Percentiles rank a stretch among this genome's conserved stretches.
phyloP scores from a whole-genome alignment of 2,888 invertebrate species.

The Leucania comma region DNA sequence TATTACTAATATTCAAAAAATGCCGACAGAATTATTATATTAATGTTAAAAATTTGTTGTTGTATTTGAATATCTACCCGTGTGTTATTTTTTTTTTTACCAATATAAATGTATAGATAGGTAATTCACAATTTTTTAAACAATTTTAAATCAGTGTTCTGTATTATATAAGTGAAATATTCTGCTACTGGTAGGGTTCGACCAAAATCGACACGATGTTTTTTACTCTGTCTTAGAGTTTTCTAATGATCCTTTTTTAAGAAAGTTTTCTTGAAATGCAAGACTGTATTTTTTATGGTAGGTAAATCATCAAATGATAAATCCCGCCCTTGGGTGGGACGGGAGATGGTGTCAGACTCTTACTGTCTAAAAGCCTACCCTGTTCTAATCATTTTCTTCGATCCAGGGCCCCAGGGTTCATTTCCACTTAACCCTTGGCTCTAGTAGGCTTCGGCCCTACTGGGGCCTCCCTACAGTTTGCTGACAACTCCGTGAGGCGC shows the following conservation, averaged over 20 bases:
- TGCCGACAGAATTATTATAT: conserved; percentile 41
- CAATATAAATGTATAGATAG: conserved; percentile 58
- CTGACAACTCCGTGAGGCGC: too few relatives aligned
- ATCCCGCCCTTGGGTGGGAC: too few relatives aligned
- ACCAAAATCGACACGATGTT: conserved; percentile 1
- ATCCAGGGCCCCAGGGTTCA: too few relatives aligned
- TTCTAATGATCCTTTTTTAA: background rate
- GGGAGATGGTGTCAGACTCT: too few relatives aligned
- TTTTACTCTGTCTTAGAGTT: background rate
- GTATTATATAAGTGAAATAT: conserved; percentile 41
- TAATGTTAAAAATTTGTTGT: conserved; percentile 37
- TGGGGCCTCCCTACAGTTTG: too few relatives aligned
- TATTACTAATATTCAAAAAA: background rate
- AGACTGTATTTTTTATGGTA: too few relatives aligned
- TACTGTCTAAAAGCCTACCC: too few relatives aligned
- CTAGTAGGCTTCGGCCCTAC: too few relatives aligned
- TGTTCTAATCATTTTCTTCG: too few relatives aligned
- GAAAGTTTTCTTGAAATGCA: background rate
- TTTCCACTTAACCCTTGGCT: too few relatives aligned
- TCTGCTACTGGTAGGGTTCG: conserved; percentile 30
- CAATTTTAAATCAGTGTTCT: conserved; percentile 54
- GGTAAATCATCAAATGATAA: too few relatives aligned
- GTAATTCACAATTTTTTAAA: conserved; percentile 51
- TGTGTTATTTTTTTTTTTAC: conserved; percentile 51
- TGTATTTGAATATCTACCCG: conserved; percentile 37